Conservation (phyloP, 2,113 vertebrate species). For the Theristicus caerulescens region DNA sequence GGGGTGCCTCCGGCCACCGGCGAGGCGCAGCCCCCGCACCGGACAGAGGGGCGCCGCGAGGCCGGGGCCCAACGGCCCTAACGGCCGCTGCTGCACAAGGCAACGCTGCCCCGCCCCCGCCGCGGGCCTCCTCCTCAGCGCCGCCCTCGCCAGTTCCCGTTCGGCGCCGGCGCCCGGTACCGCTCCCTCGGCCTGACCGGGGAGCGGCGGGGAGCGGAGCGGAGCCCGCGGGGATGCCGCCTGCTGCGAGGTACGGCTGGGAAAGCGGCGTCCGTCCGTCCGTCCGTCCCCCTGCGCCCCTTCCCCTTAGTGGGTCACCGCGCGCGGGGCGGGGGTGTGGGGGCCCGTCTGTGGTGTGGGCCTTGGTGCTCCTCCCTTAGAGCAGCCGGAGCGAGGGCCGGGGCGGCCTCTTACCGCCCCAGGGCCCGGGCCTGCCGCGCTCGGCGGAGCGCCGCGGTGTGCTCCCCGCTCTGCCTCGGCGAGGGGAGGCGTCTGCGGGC, state of each 20-base stretch:
- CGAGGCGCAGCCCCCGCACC: not conserved
- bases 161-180: accelerated
- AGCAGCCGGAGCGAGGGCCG: not conserved
- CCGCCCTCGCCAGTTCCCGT: not conserved
- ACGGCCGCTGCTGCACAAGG: accelerated
- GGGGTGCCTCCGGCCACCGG: too few species aligned
- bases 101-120: too few species aligned
- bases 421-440: not conserved
- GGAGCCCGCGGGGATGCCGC: accelerated
- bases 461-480: not conserved
- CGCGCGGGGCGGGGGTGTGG: not conserved
- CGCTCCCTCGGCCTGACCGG: accelerated
- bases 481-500: too few species aligned
- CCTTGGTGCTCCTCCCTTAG: not conserved
- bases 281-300: accelerated
- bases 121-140: not conserved
- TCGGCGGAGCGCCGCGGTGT: not conserved
- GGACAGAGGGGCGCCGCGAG: accelerated
- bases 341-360: not conserved
- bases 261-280: too few species aligned
- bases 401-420: accelerated
- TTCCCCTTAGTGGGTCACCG: not conserved
- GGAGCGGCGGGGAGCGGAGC: not conserved
- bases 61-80: accelerated
- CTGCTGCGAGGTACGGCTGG: not conserved